Evolutionary conservation across 1,140 invertebrate species (phyloP).

Genomic region (Aphelinus atriplicis): DNA sequence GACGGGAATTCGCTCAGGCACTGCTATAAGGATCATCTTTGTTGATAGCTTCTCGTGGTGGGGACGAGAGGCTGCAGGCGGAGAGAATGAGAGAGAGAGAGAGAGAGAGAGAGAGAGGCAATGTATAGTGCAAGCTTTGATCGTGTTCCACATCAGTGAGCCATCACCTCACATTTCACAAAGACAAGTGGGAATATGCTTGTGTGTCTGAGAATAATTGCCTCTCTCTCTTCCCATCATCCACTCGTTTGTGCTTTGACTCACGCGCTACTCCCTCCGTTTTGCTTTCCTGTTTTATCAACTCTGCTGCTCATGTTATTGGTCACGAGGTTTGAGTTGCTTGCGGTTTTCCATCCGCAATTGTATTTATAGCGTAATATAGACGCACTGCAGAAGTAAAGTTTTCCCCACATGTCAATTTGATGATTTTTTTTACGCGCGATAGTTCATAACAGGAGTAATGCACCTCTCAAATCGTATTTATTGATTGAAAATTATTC

Average conservation of each 20-base stretch:
- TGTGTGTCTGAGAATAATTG: slow-evolving; percentile 4
- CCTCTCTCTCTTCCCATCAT: not conserved
- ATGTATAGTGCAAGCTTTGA: not conserved
- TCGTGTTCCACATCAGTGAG: slow-evolving; percentile 1
- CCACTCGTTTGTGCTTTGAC: slow-evolving; percentile 1
- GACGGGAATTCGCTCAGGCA: not conserved
- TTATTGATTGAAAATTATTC: too few species aligned
- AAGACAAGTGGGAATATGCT: slow-evolving; percentile 6
- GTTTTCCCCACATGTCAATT: too few species aligned
- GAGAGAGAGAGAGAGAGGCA: too few species aligned
- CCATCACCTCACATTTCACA: not conserved
- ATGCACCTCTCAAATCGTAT: too few species aligned
- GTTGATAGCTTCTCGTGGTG: not conserved
- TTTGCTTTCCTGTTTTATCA: too few species aligned
- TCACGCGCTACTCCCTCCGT: not conserved
- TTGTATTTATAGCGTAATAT: too few species aligned
- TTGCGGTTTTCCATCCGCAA: too few species aligned
- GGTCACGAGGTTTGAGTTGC: too few species aligned
- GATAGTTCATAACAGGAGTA: too few species aligned
- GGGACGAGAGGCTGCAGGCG: not conserved
- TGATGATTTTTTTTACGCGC: too few species aligned
- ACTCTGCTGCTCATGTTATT: too few species aligned
- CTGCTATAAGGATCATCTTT: slow-evolving; percentile 1
- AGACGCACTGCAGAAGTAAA: too few species aligned
- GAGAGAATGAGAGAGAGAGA: not conserved